These are phyloP conservation scores for Eupithecia inturbata DNA, from an alignment of 2,888 invertebrate species.

Conservation along the genomic window DNA sequence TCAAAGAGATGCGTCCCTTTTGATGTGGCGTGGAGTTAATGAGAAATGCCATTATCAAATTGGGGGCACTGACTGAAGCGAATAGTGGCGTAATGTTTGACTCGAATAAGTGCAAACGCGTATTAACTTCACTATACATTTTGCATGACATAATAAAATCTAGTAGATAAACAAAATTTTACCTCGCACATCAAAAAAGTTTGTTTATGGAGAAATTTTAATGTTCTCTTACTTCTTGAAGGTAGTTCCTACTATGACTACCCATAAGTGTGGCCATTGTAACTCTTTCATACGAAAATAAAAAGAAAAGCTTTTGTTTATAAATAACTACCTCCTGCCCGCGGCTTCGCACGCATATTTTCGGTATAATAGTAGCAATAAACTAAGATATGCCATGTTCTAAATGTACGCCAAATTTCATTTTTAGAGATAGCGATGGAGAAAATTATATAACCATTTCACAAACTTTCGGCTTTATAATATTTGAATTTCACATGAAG, in stretches of 20 bases:
- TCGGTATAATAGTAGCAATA: too few relatives aligned
- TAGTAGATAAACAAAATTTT: background rate
- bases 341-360: too few relatives aligned
- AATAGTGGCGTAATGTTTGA: background rate
- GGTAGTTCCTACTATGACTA: background rate
- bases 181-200: background rate
- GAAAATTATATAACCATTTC: too few relatives aligned
- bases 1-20: slow-evolving; percentile 48
- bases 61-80: slow-evolving; percentile 11
- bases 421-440: too few relatives aligned
- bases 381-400: too few relatives aligned
- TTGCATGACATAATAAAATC: background rate
- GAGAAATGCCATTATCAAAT: slow-evolving; percentile 39
- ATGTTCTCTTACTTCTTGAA: background rate
- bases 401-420: too few relatives aligned
- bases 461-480: too few relatives aligned
- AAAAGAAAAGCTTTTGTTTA: too few relatives aligned
- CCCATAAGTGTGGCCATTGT: too few relatives aligned
- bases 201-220: background rate
- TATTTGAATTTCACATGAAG: too few relatives aligned
- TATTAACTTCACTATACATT: background rate
- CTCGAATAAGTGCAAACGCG: background rate
- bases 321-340: too few relatives aligned
- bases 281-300: too few relatives aligned
- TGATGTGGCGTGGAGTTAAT: slow-evolving; percentile 39